A percentile compares a stretch with the other conserved stretches of the same genome.
Evolutionary conservation across 2,888 invertebrate species (phyloP).

Genomic region (Chymomyza caudatula): DNA sequence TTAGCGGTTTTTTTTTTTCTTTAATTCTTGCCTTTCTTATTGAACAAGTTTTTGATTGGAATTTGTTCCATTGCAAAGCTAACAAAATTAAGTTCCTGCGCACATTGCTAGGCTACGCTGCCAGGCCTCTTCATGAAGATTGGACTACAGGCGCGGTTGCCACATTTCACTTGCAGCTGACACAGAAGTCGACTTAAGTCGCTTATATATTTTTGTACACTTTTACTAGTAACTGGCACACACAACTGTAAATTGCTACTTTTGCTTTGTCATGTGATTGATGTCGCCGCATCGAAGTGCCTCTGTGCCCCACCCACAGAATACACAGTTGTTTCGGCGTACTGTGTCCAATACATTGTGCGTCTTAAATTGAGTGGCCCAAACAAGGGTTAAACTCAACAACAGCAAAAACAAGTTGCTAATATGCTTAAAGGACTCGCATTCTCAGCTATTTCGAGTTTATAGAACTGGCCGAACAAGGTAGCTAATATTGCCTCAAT

Average conservation of each 20-base stretch:
- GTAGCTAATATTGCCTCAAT: not conserved
- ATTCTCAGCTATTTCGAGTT: not conserved
- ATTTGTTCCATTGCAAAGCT: too few species aligned
- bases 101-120: too few species aligned
- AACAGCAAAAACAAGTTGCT: not conserved
- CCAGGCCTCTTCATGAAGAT: too few species aligned
- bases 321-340: not conserved
- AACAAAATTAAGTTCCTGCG: too few species aligned
- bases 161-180: slow-evolving; percentile 3
- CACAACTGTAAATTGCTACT: slow-evolving; percentile 17
- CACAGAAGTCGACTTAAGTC: not conserved
- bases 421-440: not conserved
- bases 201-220: not conserved
- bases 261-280: slow-evolving; percentile 55
- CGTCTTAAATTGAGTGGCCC: not conserved
- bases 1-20: too few species aligned
- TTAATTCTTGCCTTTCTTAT: too few species aligned
- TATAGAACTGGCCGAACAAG: not conserved
- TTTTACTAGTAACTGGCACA: not conserved
- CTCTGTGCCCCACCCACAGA: not conserved
- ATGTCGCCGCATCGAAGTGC: slow-evolving; percentile 37
- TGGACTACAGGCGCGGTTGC: not conserved
- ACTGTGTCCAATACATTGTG: slow-evolving; percentile 3
- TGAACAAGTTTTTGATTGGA: too few species aligned
- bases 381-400: not conserved